Evolutionary conservation across 1,140 invertebrate species (phyloP).

Genomic region (Heliconius hewitsoni): DNA sequence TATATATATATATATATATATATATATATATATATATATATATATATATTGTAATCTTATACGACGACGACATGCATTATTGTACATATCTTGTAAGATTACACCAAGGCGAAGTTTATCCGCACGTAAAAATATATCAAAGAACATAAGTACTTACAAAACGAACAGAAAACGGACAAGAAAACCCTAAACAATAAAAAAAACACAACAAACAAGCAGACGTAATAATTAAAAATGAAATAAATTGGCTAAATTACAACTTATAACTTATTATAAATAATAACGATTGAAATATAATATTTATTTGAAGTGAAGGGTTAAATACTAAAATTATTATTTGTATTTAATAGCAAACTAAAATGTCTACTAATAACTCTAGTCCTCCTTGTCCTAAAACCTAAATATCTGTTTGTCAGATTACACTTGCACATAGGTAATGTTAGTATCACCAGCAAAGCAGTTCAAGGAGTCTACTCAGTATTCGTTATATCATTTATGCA

Average conservation of each 20-base stretch:
- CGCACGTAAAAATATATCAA: constrained; percentile 22
- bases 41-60: constrained; percentile 28
- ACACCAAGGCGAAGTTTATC: constrained; percentile 22
- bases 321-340: not conserved
- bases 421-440: constrained; percentile 42
- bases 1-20: too few species aligned
- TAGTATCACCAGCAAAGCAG: constrained; percentile 59
- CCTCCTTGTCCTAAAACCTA: constrained; percentile 65
- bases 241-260: too few species aligned
- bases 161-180: not conserved
- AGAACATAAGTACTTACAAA: not conserved
- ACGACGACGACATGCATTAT: constrained; percentile 19
- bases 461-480: constrained; percentile 51
- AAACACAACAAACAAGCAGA: too few species aligned
- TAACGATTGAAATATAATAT: too few species aligned
- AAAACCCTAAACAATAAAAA: too few species aligned
- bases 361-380: not conserved
- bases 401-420: constrained; percentile 47
- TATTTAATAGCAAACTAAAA: not conserved
- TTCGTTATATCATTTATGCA: not conserved
- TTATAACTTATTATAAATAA: too few species aligned
- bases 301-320: not conserved
- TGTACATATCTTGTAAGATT: constrained; percentile 16
- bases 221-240: too few species aligned
- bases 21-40: too few species aligned